These are phyloP conservation scores for Aleadryas rufinucha DNA, from an alignment of 2,113 vertebrate species.

Conservation along the genomic window DNA sequence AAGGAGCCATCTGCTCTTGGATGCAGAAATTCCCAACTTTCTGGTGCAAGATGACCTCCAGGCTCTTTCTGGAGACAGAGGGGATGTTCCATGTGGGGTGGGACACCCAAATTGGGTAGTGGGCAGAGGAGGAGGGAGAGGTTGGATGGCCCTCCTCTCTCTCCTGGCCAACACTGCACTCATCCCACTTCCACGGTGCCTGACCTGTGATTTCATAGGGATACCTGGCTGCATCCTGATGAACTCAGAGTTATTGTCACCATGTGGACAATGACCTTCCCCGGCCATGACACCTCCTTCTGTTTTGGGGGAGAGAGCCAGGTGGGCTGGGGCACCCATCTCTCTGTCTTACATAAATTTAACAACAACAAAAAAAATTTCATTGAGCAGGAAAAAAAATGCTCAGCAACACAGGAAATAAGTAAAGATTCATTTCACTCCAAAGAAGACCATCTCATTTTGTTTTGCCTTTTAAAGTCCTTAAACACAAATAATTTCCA, in stretches of 20 bases:
- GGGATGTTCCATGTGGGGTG: background rate
- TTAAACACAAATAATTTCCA: background rate
- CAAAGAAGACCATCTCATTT: background rate
- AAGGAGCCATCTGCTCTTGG: background rate
- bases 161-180: background rate
- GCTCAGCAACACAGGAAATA: background rate
- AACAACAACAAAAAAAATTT: background rate
- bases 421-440: background rate
- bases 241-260: background rate
- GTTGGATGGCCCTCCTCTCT: background rate
- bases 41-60: background rate
- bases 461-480: background rate
- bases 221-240: background rate
- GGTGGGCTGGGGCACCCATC: background rate
- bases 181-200: accelerated
- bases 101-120: background rate
- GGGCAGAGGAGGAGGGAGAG: background rate
- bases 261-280: background rate
- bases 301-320: background rate
- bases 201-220: background rate
- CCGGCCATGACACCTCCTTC: background rate
- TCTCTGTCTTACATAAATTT: background rate
- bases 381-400: background rate
- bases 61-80: background rate
- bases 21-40: background rate